phyloP scores from a whole-genome alignment of 2,113 vertebrate species.

The Chiloscyllium plagiosum region DNA sequence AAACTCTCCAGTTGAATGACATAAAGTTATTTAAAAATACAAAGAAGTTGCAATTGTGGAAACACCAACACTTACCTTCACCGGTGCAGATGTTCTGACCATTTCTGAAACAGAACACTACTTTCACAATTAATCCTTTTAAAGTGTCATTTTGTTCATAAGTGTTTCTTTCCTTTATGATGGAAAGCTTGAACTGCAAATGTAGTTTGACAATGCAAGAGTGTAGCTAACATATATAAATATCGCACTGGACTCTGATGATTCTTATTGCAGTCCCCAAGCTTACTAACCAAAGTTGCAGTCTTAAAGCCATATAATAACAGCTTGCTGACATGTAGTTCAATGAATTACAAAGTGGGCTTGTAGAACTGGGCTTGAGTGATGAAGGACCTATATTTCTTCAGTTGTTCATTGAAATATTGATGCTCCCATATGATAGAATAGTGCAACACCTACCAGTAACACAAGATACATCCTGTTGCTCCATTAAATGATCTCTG shows the following conservation, averaged over 20 bases:
- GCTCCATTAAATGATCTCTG: neutral
- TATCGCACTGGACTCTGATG: constrained; percentile 77
- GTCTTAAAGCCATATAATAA: neutral
- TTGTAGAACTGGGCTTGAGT: neutral
- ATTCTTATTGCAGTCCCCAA: constrained; percentile 39
- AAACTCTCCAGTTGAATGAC: neutral
- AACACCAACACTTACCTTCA: neutral
- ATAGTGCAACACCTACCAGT: neutral
- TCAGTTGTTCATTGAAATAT: neutral
- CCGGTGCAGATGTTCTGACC: neutral
- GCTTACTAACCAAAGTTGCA: neutral
- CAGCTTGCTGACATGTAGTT: neutral
- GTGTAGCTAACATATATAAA: constrained; percentile 73
- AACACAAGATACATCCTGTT: neutral
- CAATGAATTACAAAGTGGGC: neutral
- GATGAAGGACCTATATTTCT: neutral
- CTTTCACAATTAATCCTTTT: neutral
- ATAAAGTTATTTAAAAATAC: neutral
- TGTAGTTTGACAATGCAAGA: constrained; percentile 72
- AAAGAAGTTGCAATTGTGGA: neutral
- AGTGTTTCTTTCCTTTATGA: neutral
- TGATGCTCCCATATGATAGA: neutral
- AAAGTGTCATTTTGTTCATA: neutral
- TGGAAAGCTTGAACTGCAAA: constrained; percentile 79
- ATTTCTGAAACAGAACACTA: neutral